phyloP scores from a whole-genome alignment of 1,140 invertebrate species.

The Drosophila sucinea region DNA sequence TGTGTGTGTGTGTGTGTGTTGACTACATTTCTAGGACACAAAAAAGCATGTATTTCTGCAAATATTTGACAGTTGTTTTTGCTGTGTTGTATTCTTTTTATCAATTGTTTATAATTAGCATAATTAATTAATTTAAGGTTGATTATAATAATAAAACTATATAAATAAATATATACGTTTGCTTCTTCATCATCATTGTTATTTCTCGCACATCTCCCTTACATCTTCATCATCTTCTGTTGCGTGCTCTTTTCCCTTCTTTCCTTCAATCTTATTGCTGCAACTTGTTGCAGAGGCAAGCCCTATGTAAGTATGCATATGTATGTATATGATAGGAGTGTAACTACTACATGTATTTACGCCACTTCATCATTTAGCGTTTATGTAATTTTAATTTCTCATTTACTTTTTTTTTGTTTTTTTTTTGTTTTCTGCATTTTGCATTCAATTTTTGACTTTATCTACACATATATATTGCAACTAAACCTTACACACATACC shows the following conservation, averaged over 20 bases:
- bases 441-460: constrained; percentile 47
- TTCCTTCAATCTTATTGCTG: constrained; percentile 32
- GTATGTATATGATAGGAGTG: neutral
- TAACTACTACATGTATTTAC: neutral
- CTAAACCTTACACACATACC: constrained; percentile 44
- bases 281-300: constrained; percentile 11
- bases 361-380: neutral
- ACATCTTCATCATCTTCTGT: neutral
- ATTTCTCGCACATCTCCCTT: constrained; percentile 13
- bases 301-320: constrained; percentile 1
- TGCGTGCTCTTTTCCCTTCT: neutral
- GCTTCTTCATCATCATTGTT: constrained; percentile 26
- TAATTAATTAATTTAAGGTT: constrained; percentile 66
- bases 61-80: constrained; percentile 19
- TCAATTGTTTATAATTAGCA: constrained; percentile 61
- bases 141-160: constrained; percentile 62
- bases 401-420: constrained; percentile 13
- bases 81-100: constrained; percentile 37
- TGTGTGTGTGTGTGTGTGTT: constrained; percentile 28
- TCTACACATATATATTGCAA: constrained; percentile 69
- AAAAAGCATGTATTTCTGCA: constrained; percentile 52
- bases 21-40: constrained; percentile 65
- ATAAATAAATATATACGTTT: constrained; percentile 71
- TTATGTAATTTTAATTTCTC: neutral
- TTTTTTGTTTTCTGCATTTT: constrained; percentile 19